phyloP scores from a whole-genome alignment of 2,888 invertebrate species.

The Pristionchus entomophagus region DNA sequence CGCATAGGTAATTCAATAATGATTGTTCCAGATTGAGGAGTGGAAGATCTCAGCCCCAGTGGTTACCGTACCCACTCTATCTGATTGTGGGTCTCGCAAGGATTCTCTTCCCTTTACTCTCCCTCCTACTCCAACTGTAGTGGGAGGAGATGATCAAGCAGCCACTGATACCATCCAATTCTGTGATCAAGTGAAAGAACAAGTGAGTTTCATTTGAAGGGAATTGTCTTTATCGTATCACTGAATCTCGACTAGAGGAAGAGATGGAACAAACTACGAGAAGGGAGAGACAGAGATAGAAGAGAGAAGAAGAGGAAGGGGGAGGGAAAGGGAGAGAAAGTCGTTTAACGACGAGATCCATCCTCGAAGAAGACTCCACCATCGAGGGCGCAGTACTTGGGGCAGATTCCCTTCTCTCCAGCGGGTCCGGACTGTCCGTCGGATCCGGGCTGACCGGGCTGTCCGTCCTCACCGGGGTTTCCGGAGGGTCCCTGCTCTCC shows the following conservation, averaged over 20 bases:
- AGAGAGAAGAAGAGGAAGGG: not conserved
- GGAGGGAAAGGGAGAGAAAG: not conserved
- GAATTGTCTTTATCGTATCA: constrained; percentile 15
- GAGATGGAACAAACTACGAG: not conserved
- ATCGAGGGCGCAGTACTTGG: constrained; percentile 50
- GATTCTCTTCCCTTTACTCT: constrained; percentile 20
- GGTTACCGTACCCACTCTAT: constrained; percentile 67
- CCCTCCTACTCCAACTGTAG: constrained; percentile 38
- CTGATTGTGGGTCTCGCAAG: constrained; percentile 55
- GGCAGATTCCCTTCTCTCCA: constrained; percentile 50
- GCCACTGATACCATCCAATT: constrained; percentile 68
- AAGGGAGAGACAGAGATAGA: constrained; percentile 29
- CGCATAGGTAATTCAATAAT: not conserved
- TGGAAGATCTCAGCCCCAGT: constrained; percentile 70
- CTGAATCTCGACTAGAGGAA: constrained; percentile 29
- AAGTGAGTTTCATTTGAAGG: constrained; percentile 53
- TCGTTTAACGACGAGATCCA: constrained; percentile 48
- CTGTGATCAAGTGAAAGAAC: constrained; percentile 69
- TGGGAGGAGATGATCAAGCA: constrained; percentile 51
- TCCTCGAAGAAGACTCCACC: constrained; percentile 49
- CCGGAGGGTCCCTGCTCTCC: constrained; percentile 40
- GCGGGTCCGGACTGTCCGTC: constrained; percentile 13
- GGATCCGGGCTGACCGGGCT: constrained; percentile 44
- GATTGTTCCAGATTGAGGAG: constrained; percentile 53
- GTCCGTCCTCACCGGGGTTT: constrained; percentile 40